Conservation (phyloP, 2,888 invertebrate species). For the Cacoxenus indagator region DNA sequence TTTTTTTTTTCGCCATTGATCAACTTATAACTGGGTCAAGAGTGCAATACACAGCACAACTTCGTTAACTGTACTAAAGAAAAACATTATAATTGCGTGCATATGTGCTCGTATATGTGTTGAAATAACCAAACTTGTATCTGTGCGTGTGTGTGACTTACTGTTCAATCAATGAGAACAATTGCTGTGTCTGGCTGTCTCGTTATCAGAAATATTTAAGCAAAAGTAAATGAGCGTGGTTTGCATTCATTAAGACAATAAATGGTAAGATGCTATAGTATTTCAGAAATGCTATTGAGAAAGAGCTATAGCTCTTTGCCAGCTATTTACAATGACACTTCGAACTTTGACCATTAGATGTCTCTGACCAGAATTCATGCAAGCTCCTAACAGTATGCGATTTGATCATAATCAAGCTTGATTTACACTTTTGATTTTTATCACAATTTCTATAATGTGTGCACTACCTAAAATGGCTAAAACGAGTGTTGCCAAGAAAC, state of each 20-base stretch:
- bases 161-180: conserved; percentile 3
- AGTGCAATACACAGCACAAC: conserved; percentile 32
- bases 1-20: conserved; percentile 14
- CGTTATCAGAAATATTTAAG: too few relatives aligned
- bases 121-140: too few relatives aligned
- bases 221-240: background rate
- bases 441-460: background rate
- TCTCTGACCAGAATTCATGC: too few relatives aligned
- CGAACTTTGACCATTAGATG: too few relatives aligned
- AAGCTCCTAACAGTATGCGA: background rate
- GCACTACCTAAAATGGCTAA: background rate
- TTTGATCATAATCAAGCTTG: background rate
- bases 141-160: conserved; percentile 2
- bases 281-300: too few relatives aligned
- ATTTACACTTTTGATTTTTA: background rate
- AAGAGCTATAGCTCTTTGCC: too few relatives aligned
- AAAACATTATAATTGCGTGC: background rate
- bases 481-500: background rate
- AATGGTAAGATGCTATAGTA: too few relatives aligned
- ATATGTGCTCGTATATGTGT: too few relatives aligned
- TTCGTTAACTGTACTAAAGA: conserved; percentile 1
- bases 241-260: too few relatives aligned
- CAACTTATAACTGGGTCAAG: conserved; percentile 50
- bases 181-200: too few relatives aligned
- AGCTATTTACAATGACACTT: too few relatives aligned